Evolutionary conservation across 2,888 invertebrate species (phyloP).

Genomic region (Sarcophaga subvicina): DNA sequence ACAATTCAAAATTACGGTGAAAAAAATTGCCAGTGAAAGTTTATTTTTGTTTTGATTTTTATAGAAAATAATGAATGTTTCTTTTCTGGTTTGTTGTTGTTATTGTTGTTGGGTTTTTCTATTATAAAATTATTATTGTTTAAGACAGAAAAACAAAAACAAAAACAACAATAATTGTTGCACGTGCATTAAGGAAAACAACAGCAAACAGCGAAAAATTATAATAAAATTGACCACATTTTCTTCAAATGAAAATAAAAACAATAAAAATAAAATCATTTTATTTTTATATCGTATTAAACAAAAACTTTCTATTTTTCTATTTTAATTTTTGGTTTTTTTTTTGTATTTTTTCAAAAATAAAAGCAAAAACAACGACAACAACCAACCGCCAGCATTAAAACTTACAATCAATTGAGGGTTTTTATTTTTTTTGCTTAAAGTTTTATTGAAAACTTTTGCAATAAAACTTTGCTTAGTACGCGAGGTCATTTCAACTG

Average conservation of each 20-base stretch:
- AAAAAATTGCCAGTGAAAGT: conserved; percentile 62
- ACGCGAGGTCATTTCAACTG: conserved; percentile 42
- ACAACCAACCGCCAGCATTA: background rate
- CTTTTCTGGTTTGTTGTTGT: background rate
- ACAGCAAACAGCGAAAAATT: background rate
- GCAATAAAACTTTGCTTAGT: conserved; percentile 25
- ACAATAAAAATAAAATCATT: conserved; percentile 6
- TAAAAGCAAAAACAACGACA: conserved; percentile 1
- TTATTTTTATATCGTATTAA: conserved; percentile 3
- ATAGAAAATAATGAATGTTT: conserved; percentile 43
- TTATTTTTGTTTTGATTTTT: conserved; percentile 26
- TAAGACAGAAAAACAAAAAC: background rate
- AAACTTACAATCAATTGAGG: conserved; percentile 21
- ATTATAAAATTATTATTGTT: conserved; percentile 4
- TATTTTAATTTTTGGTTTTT: background rate
- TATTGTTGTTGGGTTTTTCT: conserved; percentile 20
- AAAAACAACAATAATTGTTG: conserved; percentile 50
- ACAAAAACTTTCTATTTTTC: conserved; percentile 61
- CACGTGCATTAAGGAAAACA: conserved; percentile 56
- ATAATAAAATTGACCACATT: conserved; percentile 49
- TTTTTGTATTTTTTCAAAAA: background rate
- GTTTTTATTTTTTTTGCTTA: background rate
- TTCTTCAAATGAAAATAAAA: conserved; percentile 11
- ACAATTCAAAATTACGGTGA: conserved; percentile 1
- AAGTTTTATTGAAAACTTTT: conserved; percentile 33